phyloP scores from a whole-genome alignment of 2,113 vertebrate genomes.

The Neolamprologus hecqui region DNA sequence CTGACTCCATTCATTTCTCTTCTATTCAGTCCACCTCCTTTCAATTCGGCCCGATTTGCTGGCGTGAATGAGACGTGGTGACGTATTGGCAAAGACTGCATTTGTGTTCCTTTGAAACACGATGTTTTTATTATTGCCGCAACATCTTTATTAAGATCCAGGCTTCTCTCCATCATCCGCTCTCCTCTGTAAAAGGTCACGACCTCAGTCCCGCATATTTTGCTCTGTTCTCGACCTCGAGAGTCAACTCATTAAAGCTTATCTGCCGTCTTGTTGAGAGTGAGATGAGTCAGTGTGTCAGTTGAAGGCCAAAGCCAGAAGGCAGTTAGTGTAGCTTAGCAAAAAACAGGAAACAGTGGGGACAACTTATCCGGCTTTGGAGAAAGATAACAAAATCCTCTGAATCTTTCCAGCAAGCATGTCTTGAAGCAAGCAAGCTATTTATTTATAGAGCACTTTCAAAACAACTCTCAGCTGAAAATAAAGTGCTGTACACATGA shows the following conservation, averaged over 20 bases:
- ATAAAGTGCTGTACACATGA: background rate
- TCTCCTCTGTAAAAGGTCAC: background rate
- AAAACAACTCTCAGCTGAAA: background rate
- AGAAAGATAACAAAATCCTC: background rate
- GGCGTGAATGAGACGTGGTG: background rate
- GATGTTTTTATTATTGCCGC: background rate
- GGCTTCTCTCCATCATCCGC: background rate
- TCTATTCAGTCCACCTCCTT: background rate
- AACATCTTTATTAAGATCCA: background rate
- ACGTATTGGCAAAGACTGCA: background rate
- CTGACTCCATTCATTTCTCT: background rate
- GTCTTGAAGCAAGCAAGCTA: background rate
- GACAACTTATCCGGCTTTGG: background rate
- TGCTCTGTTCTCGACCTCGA: fast-evolving
- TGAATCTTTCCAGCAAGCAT: background rate
- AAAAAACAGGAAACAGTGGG: background rate
- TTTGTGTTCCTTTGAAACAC: background rate
- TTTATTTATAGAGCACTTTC: background rate
- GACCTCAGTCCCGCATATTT: background rate
- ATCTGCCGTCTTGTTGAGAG: background rate
- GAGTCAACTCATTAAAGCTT: background rate
- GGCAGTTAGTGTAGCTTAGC: background rate
- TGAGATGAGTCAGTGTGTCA: background rate
- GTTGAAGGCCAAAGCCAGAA: background rate
- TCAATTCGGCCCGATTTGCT: background rate